Percentiles rank a stretch among this genome's conserved stretches.
Evolutionary conservation across 1,140 invertebrate genomes (phyloP).

Genomic region (Anoplolepis gracilipes): DNA sequence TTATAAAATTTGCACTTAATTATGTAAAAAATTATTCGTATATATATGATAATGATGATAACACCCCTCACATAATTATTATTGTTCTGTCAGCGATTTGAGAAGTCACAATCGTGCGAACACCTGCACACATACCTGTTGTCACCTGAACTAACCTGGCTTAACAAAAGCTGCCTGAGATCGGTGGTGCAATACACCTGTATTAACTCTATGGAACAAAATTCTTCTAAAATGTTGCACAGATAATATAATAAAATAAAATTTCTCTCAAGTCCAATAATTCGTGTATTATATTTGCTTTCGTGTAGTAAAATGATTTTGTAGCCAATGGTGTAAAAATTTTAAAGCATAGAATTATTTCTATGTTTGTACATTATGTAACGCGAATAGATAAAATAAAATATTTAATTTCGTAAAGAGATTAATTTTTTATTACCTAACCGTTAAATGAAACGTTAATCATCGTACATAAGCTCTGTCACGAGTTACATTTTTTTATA

Average conservation of each 20-base stretch:
- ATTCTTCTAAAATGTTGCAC: background rate
- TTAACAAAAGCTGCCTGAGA: conserved; percentile 39
- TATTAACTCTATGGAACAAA: background rate
- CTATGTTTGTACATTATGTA: no score
- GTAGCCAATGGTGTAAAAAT: no score
- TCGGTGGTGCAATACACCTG: conserved; percentile 49
- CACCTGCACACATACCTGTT: conserved; percentile 57
- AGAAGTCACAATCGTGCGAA: conserved; percentile 7
- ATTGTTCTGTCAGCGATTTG: background rate
- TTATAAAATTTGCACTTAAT: background rate
- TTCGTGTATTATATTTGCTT: background rate
- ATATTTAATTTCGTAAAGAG: background rate
- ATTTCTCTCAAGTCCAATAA: background rate
- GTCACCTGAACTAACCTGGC: conserved; percentile 59
- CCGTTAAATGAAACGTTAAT: background rate
- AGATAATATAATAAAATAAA: background rate
- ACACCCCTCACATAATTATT: background rate
- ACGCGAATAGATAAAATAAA: background rate
- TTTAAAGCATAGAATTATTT: background rate
- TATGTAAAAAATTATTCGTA: background rate
- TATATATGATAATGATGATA: background rate
- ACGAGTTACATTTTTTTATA: background rate
- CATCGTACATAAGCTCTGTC: background rate
- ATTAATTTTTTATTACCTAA: background rate
- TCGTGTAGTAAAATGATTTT: background rate